phyloP scores from a whole-genome alignment of 1,140 invertebrate genomes.

The Trachymyrmex septentrionalis region DNA sequence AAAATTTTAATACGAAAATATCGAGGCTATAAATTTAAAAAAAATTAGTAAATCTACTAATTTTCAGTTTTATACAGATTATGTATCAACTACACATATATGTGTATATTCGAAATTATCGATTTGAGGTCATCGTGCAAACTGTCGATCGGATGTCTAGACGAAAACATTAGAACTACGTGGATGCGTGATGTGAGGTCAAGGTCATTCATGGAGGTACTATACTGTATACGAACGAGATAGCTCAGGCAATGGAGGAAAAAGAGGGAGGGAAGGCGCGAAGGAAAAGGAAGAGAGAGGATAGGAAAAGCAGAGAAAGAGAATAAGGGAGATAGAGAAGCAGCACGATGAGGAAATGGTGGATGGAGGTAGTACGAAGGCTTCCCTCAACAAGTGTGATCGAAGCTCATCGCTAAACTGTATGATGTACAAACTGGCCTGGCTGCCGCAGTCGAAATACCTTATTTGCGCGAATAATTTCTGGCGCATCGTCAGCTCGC shows the following conservation, averaged over 20 bases:
- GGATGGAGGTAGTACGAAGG: slow-evolving; percentile 58
- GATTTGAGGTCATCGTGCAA: background rate
- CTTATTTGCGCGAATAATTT: slow-evolving; percentile 36
- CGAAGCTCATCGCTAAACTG: slow-evolving; percentile 73
- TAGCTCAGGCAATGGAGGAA: slow-evolving; percentile 70
- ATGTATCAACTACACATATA: too few relatives aligned
- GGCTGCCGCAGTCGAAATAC: slow-evolving; percentile 56
- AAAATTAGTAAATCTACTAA: too few relatives aligned
- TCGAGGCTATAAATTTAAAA: too few relatives aligned
- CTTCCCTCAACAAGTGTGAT: slow-evolving; percentile 82
- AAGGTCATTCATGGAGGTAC: slow-evolving; percentile 79
- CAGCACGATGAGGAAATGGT: slow-evolving; percentile 47
- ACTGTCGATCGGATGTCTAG: slow-evolving; percentile 20
- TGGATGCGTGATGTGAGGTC: slow-evolving; percentile 84
- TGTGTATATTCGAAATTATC: background rate
- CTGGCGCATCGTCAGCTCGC: background rate
- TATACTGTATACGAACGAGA: slow-evolving; percentile 67
- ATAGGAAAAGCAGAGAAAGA: slow-evolving; percentile 59
- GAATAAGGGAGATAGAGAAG: slow-evolving; percentile 50
- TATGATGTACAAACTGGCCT: slow-evolving; percentile 69
- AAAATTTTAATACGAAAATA: too few relatives aligned
- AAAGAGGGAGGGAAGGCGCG: slow-evolving; percentile 44
- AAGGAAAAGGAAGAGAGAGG: slow-evolving; percentile 45
- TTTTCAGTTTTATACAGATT: too few relatives aligned
- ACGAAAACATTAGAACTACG: slow-evolving; percentile 77